A percentile compares a stretch with the other conserved stretches of the same genome.
phyloP scores from a whole-genome alignment of 2,888 invertebrate genomes.

The Scaptomyza flava region DNA sequence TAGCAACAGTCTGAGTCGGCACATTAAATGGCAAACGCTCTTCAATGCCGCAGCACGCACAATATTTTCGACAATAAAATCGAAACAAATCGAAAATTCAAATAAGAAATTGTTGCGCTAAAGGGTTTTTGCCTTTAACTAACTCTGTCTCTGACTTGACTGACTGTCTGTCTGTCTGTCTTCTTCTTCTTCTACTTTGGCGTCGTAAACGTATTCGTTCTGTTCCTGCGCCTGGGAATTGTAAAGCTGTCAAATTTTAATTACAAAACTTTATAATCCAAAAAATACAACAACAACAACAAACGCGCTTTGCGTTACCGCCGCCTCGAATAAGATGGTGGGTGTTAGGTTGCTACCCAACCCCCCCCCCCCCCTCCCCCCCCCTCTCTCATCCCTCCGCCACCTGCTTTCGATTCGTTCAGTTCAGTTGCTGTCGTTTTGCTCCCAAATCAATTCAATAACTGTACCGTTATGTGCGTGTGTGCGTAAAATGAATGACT shows the following conservation, averaged over 20 bases:
- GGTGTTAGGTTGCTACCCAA: not conserved
- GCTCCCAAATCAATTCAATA: conserved; percentile 74
- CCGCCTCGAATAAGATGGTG: too few relatives aligned
- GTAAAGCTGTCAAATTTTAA: conserved; percentile 80
- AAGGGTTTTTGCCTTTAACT: conserved; percentile 43
- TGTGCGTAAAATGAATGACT: conserved; percentile 72
- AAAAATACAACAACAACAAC: conserved; percentile 73
- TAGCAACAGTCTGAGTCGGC: conserved; percentile 10
- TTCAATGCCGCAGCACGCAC: conserved; percentile 48
- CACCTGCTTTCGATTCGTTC: conserved; percentile 21
- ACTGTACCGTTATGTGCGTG: conserved; percentile 67
- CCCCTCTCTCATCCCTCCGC: not conserved
- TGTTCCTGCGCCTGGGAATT: conserved; percentile 68
- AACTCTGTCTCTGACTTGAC: not conserved
- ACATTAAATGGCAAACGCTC: conserved; percentile 30
- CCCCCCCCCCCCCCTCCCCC: not conserved
- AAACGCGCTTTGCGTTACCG: conserved; percentile 5
- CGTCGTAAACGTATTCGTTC: conserved; percentile 9
- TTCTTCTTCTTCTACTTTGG: conserved; percentile 10
- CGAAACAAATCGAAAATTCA: conserved; percentile 77
- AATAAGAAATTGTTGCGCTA: conserved; percentile 61
- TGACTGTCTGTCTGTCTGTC: conserved; percentile 13
- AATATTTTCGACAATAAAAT: conserved; percentile 69
- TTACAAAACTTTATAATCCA: conserved; percentile 79
- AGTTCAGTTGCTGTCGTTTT: conserved; percentile 30